Conservation (phyloP, 1,140 invertebrate genomes). For the Drosophila dunni region DNA sequence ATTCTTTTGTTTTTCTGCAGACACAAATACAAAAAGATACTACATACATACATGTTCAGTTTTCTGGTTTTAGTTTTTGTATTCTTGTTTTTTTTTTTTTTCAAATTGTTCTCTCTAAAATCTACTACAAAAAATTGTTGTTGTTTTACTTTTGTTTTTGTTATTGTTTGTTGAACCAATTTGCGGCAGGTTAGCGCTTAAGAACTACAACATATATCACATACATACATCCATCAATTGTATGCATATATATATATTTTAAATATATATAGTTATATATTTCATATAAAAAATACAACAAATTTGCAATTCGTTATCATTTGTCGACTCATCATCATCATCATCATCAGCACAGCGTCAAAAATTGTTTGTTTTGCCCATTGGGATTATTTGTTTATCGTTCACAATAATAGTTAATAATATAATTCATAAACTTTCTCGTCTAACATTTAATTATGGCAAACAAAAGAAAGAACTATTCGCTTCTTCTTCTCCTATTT, state of each 20-base stretch:
- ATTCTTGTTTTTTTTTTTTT: no score
- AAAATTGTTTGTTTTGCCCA: constrained; percentile 29
- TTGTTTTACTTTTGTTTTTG: constrained; percentile 37
- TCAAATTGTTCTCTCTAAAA: constrained; percentile 53
- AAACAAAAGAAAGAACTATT: constrained; percentile 43
- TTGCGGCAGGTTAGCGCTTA: constrained; percentile 74
- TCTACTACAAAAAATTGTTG: constrained; percentile 71
- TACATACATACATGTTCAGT: constrained; percentile 33
- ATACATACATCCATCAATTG: constrained; percentile 47
- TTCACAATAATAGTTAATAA: constrained; percentile 3
- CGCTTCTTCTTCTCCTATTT: constrained; percentile 20
- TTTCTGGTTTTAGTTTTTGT: not conserved
- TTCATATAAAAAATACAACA: constrained; percentile 76
- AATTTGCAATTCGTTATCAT: constrained; percentile 78
- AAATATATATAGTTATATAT: constrained; percentile 59
- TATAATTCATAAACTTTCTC: constrained; percentile 46
- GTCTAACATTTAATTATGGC: constrained; percentile 71
- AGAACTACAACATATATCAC: constrained; percentile 70
- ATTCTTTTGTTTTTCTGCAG: constrained; percentile 55
- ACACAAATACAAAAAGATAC: constrained; percentile 76
- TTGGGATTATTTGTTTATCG: constrained; percentile 42
- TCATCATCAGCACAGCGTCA: constrained; percentile 28
- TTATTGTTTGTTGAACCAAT: constrained; percentile 45
- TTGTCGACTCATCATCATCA: constrained; percentile 26
- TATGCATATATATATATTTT: constrained; percentile 17